A percentile compares a stretch with the other conserved stretches of the same genome.
Evolutionary conservation across 2,797 vertebrate species (phyloP).

Genomic region (Pipistrellus pipistrellus): DNA sequence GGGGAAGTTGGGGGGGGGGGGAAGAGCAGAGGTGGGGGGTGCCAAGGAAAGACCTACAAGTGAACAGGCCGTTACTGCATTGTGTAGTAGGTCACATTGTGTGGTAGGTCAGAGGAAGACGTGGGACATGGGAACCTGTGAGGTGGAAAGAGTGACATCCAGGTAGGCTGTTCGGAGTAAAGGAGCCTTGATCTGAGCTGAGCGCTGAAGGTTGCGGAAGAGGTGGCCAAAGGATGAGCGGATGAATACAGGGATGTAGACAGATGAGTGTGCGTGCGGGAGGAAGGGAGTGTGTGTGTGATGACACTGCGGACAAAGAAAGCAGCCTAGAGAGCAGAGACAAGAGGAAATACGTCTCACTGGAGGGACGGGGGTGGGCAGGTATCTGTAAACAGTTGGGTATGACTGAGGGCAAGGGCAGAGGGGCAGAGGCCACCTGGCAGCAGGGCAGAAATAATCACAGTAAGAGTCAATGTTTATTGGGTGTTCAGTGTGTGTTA

Average conservation of each 20-base stretch:
- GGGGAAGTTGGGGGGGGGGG: rapidly evolving
- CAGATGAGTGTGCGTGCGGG: background rate
- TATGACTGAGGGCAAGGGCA: background rate
- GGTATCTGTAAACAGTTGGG: background rate
- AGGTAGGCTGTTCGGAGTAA: background rate
- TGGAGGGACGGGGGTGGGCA: background rate
- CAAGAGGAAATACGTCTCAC: background rate
- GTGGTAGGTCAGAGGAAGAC: background rate
- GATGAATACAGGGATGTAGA: background rate
- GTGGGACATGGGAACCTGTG: background rate
- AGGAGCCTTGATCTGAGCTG: background rate
- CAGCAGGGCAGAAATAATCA: background rate
- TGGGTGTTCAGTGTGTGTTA: background rate
- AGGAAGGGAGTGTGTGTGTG: no score
- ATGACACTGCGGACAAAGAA: background rate
- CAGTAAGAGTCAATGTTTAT: background rate
- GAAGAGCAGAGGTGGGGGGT: rapidly evolving
- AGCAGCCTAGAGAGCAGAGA: background rate
- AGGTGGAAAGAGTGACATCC: background rate
- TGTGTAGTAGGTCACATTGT: no score
- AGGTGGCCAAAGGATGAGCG: background rate
- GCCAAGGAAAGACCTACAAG: background rate
- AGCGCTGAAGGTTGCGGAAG: background rate
- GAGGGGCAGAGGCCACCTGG: background rate
- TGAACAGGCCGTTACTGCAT: background rate